Percentiles rank a stretch among this genome's conserved stretches.
These are phyloP conservation scores for Orthonychiurus folsomi DNA, from an alignment of 2,888 invertebrate species.

Conservation along the genomic window DNA sequence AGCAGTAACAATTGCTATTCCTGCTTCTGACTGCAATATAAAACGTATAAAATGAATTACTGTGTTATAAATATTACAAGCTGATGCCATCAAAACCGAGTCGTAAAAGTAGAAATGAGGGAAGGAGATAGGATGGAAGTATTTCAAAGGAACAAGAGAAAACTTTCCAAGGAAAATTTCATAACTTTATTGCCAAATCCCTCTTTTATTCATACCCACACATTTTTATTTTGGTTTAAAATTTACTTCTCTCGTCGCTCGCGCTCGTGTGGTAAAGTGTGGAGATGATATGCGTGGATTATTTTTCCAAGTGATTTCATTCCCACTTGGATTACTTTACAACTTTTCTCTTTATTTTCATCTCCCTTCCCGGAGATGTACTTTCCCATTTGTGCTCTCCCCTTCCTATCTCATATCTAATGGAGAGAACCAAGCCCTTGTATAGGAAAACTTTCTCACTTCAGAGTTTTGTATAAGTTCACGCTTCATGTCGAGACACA, in stretches of 20 bases:
- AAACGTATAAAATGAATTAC: too few relatives aligned
- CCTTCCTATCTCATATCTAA: not conserved
- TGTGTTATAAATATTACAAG: too few relatives aligned
- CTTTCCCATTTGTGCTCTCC: not conserved
- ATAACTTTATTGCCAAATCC: not conserved
- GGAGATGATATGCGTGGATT: not conserved
- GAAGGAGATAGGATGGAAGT: too few relatives aligned
- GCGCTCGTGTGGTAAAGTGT: not conserved
- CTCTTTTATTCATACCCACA: not conserved
- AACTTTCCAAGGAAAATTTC: not conserved
- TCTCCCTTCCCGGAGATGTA: too few relatives aligned
- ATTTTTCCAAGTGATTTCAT: constrained; percentile 2
- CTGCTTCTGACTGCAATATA: too few relatives aligned
- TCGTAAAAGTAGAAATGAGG: too few relatives aligned
- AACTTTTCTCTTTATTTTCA: too few relatives aligned
- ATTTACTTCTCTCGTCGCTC: too few relatives aligned
- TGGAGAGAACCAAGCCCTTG: not conserved
- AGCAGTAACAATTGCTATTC: too few relatives aligned
- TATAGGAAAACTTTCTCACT: not conserved
- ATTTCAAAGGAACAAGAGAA: not conserved
- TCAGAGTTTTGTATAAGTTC: not conserved
- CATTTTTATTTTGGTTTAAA: not conserved
- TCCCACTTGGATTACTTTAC: constrained; percentile 12
- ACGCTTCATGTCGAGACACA: not conserved
- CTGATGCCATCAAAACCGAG: too few relatives aligned